Evolutionary conservation across 1,140 invertebrate species (phyloP).

Genomic region (Aphelenchoides besseyi): DNA sequence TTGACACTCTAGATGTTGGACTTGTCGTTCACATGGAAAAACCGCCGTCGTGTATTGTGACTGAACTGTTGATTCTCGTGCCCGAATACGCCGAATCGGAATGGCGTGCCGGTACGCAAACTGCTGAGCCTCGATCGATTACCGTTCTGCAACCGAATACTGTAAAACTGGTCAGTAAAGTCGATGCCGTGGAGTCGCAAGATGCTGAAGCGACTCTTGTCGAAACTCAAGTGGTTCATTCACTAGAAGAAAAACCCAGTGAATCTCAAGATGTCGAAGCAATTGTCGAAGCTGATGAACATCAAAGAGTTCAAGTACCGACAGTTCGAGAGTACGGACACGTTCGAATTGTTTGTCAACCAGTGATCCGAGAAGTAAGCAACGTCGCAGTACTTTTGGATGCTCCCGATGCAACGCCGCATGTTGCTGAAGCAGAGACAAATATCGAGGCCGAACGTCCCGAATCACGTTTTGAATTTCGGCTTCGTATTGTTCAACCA

Average conservation of each 20-base stretch:
- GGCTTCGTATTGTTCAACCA: constrained; percentile 23
- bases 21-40: background rate
- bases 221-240: constrained; percentile 8
- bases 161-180: constrained; percentile 2
- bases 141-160: background rate
- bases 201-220: background rate
- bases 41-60: background rate
- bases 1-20: background rate
- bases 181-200: background rate
- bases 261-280: background rate
- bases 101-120: background rate
- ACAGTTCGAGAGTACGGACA: background rate
- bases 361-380: background rate
- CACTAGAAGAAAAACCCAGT: background rate
- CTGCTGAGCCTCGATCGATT: background rate
- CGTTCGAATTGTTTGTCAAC: background rate
- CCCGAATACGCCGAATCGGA: background rate
- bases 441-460: constrained; percentile 31
- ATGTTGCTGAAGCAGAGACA: constrained; percentile 25
- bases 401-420: background rate
- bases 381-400: background rate
- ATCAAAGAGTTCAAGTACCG: background rate
- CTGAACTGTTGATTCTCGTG: background rate
- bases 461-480: constrained; percentile 14
- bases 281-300: background rate